Evolutionary conservation across 2,888 invertebrate species (phyloP), one percentile per base, ranked within the genome.

Genomic region (Lasiommata megera): DNA sequence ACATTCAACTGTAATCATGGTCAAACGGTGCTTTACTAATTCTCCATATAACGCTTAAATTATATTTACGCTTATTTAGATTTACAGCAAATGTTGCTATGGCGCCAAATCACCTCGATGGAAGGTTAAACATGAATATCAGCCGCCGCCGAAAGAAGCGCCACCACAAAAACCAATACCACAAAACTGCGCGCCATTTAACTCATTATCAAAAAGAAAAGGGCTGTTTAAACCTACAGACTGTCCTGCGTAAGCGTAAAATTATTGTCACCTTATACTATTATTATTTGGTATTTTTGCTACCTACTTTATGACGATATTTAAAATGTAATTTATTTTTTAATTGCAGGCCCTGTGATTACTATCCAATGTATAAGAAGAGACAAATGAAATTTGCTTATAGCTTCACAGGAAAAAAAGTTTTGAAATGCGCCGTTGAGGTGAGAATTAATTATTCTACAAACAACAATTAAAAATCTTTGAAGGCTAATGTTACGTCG

Each of bases 131-230:
- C 88, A 84, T 31, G 85, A 82, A 56, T 86, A 88, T 60, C 91
- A 91, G 60, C 88, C 91, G 0, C 90, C 89, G 0, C 79, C 76
- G 0, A 72, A 71, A 8, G 77, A 77, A 29, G 71, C 68, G 0
- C 67, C 73, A 0, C 71, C 70, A 0, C 60, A 64, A 28, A 62
- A 66, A 47, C 73, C 71, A 1, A 37, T 70, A 0, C 68, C 68
- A 14, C 75, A 80, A 56, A 84, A 85, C 64, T 87, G 85, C 48
- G 89, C 90, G 6, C 80, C 89, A 0, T 91, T 91, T 64, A 91
- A 91, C 64, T 77, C 85, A 2, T 85, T 83, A 0, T 79, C 80
- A 0, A 82, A 76, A 61, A 79, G 86, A 65, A 83, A 87, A 65
- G 69, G 75, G 1, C 61, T 88, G n/a, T 81, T 84, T 54, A 69